Percentiles rank a stretch among this genome's conserved stretches.
These are phyloP conservation scores for Raphicerus campestris DNA, from an alignment of 2,113 vertebrate genomes.

Conservation along the genomic window DNA sequence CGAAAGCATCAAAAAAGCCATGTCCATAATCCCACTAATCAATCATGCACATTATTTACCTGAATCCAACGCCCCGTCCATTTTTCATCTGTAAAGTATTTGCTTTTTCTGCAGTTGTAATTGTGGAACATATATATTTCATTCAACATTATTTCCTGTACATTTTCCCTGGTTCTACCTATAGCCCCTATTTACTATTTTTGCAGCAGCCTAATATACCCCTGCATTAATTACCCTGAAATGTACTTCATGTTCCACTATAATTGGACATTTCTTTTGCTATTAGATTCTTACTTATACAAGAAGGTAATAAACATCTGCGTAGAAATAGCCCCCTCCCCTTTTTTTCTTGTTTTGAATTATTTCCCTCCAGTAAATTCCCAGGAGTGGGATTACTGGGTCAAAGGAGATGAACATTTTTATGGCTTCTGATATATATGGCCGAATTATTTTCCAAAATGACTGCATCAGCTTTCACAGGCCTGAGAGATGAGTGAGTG, in stretches of 20 bases:
- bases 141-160: neutral
- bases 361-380: constrained; percentile 43
- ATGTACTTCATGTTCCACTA: neutral
- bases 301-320: constrained; percentile 18
- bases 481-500: neutral
- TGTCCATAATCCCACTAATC: neutral
- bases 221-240: neutral
- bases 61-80: neutral
- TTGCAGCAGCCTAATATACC: neutral
- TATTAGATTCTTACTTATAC: constrained; percentile 3
- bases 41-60: neutral
- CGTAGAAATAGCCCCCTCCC: neutral
- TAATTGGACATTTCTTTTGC: constrained; percentile 14
- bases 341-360: constrained; percentile 26
- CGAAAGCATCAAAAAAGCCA: neutral
- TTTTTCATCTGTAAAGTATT: neutral
- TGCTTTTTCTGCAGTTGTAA: neutral
- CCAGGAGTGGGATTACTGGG: neutral
- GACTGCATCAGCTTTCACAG: constrained; percentile 20
- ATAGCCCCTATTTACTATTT: neutral
- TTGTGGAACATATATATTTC: neutral
- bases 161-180: neutral
- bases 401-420: constrained; percentile 40
- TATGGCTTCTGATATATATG: constrained; percentile 44
- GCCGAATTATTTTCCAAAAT: constrained; percentile 41